Evolutionary conservation across 2,797 vertebrate genomes (phyloP), one percentile per base, ranked within the genome.

Genomic region (Sorex maritimensis): DNA sequence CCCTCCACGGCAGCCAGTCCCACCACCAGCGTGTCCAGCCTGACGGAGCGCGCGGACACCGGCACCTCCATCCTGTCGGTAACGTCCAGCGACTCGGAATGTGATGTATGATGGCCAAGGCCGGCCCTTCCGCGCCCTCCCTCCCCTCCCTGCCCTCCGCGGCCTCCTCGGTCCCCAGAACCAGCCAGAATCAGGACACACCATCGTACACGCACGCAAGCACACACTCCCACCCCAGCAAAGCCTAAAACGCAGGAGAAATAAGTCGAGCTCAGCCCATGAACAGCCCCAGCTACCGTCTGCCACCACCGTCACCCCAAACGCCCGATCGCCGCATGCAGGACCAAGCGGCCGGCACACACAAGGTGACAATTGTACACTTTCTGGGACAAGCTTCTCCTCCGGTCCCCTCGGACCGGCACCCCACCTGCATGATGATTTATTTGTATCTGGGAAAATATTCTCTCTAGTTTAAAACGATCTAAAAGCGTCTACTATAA

Each of bases 61-160:
- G 99, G 99, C 98, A 99, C 99, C 94, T 99, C 99, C 98, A 99
- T 99, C 98, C 99, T 99, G 97, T 99, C 99, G 97, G 99, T 99
- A 98, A 99, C 99, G 98, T 99, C 99, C 98, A 99, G 99, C 98
- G 99, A 99, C 99, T 99, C 99, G 97, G 99, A 99, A 98, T 99
- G 99, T 98, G 99, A 99, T 98, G 99, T 99, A 99, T 99, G 99
- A 99, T 99, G 99, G 97, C 96, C 97, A 98, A 99, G 98, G 99
- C 97, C 94, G 41, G 77, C 95, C 93, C 81, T 86, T 71, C 52
- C 75, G 49, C 81, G 87, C 81, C 88, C 72, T 85, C 21, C 85
- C 87, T 88, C 81, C 85, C 83, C 87, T 90, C 73, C 58, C 58
- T 61, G 58, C 58, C 58, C 58, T 61, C 58, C 58, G 21, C 19